Conservation (phyloP, 2,888 invertebrate genomes). For the Idaea dimidiata region DNA sequence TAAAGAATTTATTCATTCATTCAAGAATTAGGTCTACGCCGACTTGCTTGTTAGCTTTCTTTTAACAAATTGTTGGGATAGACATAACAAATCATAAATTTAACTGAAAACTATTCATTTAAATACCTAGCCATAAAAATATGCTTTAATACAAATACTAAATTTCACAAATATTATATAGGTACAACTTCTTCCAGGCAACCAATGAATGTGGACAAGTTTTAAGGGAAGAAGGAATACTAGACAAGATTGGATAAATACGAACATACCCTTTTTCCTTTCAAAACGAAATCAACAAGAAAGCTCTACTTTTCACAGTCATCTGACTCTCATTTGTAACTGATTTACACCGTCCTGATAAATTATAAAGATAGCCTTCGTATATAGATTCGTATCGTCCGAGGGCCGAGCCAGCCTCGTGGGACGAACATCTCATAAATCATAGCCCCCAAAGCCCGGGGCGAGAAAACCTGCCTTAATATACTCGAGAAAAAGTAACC, state of each 20-base stretch:
- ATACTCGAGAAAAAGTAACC: slow-evolving; percentile 73
- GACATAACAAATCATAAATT: too few relatives aligned
- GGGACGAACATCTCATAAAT: slow-evolving; percentile 49
- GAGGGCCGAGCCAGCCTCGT: slow-evolving; percentile 31
- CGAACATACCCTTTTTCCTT: slow-evolving; percentile 32
- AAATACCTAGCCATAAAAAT: too few relatives aligned
- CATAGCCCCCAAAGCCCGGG: slow-evolving; percentile 52
- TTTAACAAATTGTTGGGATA: too few relatives aligned
- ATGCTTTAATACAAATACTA: too few relatives aligned
- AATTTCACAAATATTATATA: too few relatives aligned
- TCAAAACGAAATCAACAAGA: neutral
- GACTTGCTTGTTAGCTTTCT: too few relatives aligned
- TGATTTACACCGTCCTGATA: slow-evolving; percentile 17
- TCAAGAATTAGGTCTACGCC: too few relatives aligned
- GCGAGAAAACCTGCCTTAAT: slow-evolving; percentile 66
- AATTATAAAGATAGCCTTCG: slow-evolving; percentile 37
- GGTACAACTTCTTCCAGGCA: too few relatives aligned
- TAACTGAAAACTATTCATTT: too few relatives aligned
- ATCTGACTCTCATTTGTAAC: neutral
- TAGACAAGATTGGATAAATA: slow-evolving; percentile 9
- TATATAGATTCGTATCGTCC: slow-evolving; percentile 41
- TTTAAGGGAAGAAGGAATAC: too few relatives aligned
- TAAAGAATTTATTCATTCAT: too few relatives aligned
- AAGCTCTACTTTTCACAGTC: neutral
- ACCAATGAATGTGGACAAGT: too few relatives aligned